Base-by-base conservation (phyloP, 2,888 invertebrate genomes). In the Pemphredon lugubris region DNA sequence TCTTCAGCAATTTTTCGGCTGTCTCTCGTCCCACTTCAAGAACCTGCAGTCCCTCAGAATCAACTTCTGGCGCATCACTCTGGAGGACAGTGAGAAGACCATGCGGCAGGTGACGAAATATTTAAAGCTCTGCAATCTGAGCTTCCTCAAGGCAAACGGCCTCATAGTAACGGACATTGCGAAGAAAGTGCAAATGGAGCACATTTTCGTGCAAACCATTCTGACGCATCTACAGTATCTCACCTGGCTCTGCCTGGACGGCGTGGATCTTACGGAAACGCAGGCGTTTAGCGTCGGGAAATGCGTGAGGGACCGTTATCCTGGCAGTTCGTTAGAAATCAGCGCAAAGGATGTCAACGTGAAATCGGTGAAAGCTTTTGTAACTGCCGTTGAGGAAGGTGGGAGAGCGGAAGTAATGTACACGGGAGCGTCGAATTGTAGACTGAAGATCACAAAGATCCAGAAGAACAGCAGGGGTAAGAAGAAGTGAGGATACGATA, bases 1-100 rank as follows among this genome's bases (percentile, higher is more conserved):
- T 42, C 85, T 91, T 26, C 84, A 90, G 21, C 85, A 88, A 37
- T 91, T 92, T 84, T 91, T 91, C 83, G 84, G 86, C 65, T 90
- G 90, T 13, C 82, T 91, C 13, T 88, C 91, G 13, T 79, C 86
- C 5, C 86, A 90, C 74, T 91, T 91, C 79, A 87, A 90, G 74
- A 89, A 87, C 70, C 82, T 90, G 3, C 90, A 90, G 57, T 89
- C 89, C 6, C 75, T 90, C 18, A 83, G 89, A 58, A 88, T 90
- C 30, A 89, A 89, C 63, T 88, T 89, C 73, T 90, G 90, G 90
- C 82, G 88, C 2, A 65, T 89, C 1, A 86, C 82, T 14, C 67
- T 88, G 16, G 87, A 89, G 64, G 89, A 89, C 50, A 86, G 87
- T 73, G 90, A 90, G 30, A 84, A 85, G 13, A 90, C 89, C 26